These are phyloP conservation scores for Exaiptasia diaphana DNA, from an alignment of 64 coral and sea anemone species.

Conservation along the genomic window DNA sequence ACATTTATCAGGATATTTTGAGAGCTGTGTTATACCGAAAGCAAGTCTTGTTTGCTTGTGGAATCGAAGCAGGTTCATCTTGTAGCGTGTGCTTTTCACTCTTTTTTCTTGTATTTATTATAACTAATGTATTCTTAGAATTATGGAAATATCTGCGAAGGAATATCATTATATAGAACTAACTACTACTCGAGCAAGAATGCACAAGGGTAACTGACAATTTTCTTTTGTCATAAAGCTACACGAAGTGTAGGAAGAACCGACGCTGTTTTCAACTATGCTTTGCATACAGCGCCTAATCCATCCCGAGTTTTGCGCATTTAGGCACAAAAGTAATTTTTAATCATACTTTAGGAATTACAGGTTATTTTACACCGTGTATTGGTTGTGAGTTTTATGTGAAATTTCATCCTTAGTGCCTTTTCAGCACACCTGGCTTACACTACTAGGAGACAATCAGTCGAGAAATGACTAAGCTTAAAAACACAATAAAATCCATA, in stretches of 20 bases:
- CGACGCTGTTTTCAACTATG: background rate
- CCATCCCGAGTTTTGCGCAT: background rate
- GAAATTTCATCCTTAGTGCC: too few species aligned
- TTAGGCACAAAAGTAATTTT: background rate
- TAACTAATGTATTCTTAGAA: conserved; percentile 70
- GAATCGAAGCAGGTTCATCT: too few species aligned
- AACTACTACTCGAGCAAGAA: background rate
- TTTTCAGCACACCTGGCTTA: background rate
- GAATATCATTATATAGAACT: background rate
- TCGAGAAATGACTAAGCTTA: background rate
- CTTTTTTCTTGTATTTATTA: background rate
- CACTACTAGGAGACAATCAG: background rate
- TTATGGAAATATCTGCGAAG: conserved; percentile 49
- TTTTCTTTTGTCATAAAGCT: background rate
- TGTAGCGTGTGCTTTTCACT: conserved; percentile 12
- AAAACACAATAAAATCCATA: background rate
- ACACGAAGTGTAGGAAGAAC: background rate
- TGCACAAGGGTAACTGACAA: background rate
- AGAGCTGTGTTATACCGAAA: too few species aligned
- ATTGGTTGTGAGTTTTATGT: too few species aligned
- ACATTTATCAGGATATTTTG: too few species aligned
- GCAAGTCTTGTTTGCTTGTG: too few species aligned
- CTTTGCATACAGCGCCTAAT: background rate
- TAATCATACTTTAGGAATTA: too few species aligned
- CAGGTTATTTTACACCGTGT: too few species aligned